Evolutionary conservation across 2,888 invertebrate genomes (phyloP).

Genomic region (Hirtodrosophila alboralis): DNA sequence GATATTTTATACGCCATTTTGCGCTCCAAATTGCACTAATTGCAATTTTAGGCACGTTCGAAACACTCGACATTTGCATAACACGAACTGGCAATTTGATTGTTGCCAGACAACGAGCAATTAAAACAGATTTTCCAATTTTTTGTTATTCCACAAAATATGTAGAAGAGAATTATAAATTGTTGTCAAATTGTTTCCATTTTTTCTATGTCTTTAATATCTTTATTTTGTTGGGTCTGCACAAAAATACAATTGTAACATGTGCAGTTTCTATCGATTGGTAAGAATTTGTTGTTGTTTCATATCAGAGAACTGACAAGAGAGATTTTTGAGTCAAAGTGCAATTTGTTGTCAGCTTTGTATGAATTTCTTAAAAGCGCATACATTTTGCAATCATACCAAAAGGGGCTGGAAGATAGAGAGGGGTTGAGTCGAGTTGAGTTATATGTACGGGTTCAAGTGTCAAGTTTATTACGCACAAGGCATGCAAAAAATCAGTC

Average conservation of each 20-base stretch:
- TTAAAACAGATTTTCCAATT: slow-evolving; percentile 32
- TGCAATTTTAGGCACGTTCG: slow-evolving; percentile 74
- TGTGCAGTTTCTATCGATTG: slow-evolving; percentile 35
- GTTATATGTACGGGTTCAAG: slow-evolving; percentile 10
- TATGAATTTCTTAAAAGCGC: slow-evolving; percentile 66
- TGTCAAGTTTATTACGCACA: slow-evolving; percentile 53
- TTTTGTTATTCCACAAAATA: slow-evolving; percentile 7
- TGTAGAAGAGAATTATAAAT: background rate
- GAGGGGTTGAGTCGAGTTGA: background rate
- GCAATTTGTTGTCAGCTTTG: slow-evolving; percentile 74
- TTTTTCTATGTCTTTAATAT: background rate
- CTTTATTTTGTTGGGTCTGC: background rate
- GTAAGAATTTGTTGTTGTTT: background rate
- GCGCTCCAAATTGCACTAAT: slow-evolving; percentile 63
- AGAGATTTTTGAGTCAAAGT: slow-evolving; percentile 56
- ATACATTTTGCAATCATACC: slow-evolving; percentile 51
- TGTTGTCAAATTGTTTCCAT: background rate
- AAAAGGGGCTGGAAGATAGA: background rate
- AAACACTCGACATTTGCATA: slow-evolving; percentile 66
- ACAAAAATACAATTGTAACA: slow-evolving; percentile 52
- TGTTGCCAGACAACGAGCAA: slow-evolving; percentile 39
- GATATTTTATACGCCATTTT: slow-evolving; percentile 73
- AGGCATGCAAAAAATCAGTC: slow-evolving; percentile 39
- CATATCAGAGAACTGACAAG: slow-evolving; percentile 4
- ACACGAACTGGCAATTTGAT: slow-evolving; percentile 67